A percentile compares a stretch with the other conserved stretches of the same genome.
phyloP scores from a whole-genome alignment of 2,113 vertebrate genomes.

The Machaerirhynchus nigripectus region DNA sequence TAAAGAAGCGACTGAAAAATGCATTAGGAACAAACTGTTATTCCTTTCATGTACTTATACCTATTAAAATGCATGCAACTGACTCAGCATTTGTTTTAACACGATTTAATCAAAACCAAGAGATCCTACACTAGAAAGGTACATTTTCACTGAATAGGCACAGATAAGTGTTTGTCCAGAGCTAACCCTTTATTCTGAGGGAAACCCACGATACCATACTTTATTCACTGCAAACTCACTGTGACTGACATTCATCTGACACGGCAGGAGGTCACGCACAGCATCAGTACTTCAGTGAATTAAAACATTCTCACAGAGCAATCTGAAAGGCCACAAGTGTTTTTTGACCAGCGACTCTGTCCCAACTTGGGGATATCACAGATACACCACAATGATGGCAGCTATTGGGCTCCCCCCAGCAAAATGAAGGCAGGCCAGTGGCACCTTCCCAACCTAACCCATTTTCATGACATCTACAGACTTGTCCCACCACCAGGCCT shows the following conservation, averaged over 20 bases:
- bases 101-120: not conserved
- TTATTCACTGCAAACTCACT: not conserved
- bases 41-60: not conserved
- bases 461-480: not conserved
- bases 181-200: not conserved
- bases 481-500: not conserved
- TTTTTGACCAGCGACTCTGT: not conserved
- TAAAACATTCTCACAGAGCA: not conserved
- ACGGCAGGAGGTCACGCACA: not conserved
- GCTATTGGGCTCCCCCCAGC: not conserved
- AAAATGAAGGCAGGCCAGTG: not conserved
- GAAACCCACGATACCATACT: not conserved
- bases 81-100: not conserved
- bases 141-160: not conserved
- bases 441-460: not conserved
- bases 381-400: fast-evolving
- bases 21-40: not conserved
- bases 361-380: not conserved
- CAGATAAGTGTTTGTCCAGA: not conserved
- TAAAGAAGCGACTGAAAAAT: not conserved
- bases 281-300: not conserved
- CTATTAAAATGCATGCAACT: not conserved
- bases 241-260: not conserved
- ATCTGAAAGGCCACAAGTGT: not conserved
- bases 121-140: not conserved